Evolutionary conservation across 2,888 invertebrate species (phyloP), one percentile per base, ranked within the genome.

Genomic region (Latrodectus elegans): DNA sequence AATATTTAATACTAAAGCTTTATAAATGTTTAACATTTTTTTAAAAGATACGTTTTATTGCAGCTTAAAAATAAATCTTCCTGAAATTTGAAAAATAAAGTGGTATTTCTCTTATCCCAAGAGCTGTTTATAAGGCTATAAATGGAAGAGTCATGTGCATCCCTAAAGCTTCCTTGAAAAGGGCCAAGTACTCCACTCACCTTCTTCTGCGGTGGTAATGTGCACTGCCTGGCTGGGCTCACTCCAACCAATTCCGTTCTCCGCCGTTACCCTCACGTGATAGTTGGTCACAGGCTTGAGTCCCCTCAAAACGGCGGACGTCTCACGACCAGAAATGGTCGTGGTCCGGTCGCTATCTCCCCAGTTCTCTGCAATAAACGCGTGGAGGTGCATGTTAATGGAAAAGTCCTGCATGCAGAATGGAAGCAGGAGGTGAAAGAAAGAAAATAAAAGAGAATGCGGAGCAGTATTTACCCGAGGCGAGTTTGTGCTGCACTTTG

Each of bases 161-260:
- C 38, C 38, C 38, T 38, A 38, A 38, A 38, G 3, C 38, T 38
- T 38, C 38, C 38, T 38, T 38, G 38, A 38, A 38, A 0, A 38
- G 38, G 38, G 38, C 38, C 38, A 60, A 60, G n/a, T 60, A 60
- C n/a, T 60, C 60, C n/a, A 15, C 60, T 60, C 92, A 93, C 94
- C 94, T 94, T 98, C 97, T 93, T 99, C 98, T 53, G 97, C 97
- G 52, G 99, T 99, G 89, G 97, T 97, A 90, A 98, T 98, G 6
- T 96, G 96, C 2, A 98, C 97, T 3, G 96, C 96, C 91, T 97
- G 97, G 0, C 98, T 98, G 4, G 97, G 96, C 90, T 96, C 96
- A 55, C 98, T 98, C 38, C 95, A 95, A 82, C 98, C 98, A 89
- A 98, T 95, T 92, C 96, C 97, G 91, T 98, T 98, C 93, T 97